Evolutionary conservation across 2,888 invertebrate genomes (phyloP).

Genomic region (Lasioglossum calceatum): DNA sequence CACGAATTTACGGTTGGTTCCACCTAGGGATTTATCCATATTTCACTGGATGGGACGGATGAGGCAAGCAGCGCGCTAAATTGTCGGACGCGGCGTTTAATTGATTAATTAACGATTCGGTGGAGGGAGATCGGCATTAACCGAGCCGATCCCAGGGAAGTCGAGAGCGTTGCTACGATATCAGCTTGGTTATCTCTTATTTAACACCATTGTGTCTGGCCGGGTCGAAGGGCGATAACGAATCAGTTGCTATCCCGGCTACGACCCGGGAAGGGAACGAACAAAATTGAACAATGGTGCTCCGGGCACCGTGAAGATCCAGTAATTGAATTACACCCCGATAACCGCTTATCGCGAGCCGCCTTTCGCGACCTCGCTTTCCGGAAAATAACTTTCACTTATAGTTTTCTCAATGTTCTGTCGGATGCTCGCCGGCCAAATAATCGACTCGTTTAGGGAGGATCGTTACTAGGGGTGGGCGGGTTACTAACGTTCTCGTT

Average conservation of each 20-base stretch:
- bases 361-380: conserved; percentile 48
- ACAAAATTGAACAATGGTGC: conserved; percentile 76
- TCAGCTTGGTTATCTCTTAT: conserved; percentile 80
- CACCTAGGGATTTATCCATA: neutral
- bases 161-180: conserved; percentile 62
- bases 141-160: conserved; percentile 60
- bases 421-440: conserved; percentile 12
- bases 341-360: conserved; percentile 76
- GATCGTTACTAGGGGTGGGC: neutral
- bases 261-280: conserved; percentile 48
- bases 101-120: conserved; percentile 64
- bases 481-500: too few relatives aligned
- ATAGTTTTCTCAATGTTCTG: conserved; percentile 13
- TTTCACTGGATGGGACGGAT: neutral
- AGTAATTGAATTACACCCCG: conserved; percentile 83
- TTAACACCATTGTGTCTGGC: conserved; percentile 81
- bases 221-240: conserved; percentile 77
- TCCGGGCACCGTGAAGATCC: conserved; percentile 78
- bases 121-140: conserved; percentile 46
- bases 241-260: conserved; percentile 72
- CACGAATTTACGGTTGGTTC: neutral
- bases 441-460: conserved; percentile 48
- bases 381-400: conserved; percentile 65
- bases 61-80: conserved; percentile 18
- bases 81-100: conserved; percentile 54